Conservation (phyloP, 2,888 invertebrate species). For the Epirrhoe tristata region DNA sequence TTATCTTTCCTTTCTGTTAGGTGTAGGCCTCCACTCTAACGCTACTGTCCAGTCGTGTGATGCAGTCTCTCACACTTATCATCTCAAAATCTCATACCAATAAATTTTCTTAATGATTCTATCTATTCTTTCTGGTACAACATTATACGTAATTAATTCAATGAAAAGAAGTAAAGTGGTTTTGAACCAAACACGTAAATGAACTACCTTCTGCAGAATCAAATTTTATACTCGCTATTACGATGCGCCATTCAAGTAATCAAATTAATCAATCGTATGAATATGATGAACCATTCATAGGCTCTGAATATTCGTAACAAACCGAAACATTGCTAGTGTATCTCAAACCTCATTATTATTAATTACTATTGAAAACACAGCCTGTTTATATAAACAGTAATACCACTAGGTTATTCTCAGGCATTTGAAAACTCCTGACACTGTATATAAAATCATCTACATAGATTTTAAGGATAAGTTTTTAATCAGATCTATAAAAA, state of each 20-base stretch:
- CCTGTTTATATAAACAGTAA: conserved; percentile 13
- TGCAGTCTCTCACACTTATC: too few relatives aligned
- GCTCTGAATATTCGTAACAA: conserved; percentile 18
- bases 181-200: background rate
- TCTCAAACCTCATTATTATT: conserved; percentile 34
- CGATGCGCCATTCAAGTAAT: conserved; percentile 8
- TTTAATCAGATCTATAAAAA: too few relatives aligned
- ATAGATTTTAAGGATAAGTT: too few relatives aligned
- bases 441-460: too few relatives aligned
- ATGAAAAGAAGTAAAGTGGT: too few relatives aligned
- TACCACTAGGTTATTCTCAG: background rate
- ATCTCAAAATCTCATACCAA: too few relatives aligned
- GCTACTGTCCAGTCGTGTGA: too few relatives aligned
- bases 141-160: too few relatives aligned
- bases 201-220: background rate
- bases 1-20: background rate
- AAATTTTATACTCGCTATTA: background rate
- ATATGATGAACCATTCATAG: conserved; percentile 24
- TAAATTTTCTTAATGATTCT: too few relatives aligned
- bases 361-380: conserved; percentile 22
- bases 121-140: too few relatives aligned
- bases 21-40: too few relatives aligned
- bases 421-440: too few relatives aligned
- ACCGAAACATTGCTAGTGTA: conserved; percentile 24
- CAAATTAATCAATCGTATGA: conserved; percentile 8